Conservation (phyloP, 2,797 vertebrate genomes). For the Chelidonichthys spinosus region DNA sequence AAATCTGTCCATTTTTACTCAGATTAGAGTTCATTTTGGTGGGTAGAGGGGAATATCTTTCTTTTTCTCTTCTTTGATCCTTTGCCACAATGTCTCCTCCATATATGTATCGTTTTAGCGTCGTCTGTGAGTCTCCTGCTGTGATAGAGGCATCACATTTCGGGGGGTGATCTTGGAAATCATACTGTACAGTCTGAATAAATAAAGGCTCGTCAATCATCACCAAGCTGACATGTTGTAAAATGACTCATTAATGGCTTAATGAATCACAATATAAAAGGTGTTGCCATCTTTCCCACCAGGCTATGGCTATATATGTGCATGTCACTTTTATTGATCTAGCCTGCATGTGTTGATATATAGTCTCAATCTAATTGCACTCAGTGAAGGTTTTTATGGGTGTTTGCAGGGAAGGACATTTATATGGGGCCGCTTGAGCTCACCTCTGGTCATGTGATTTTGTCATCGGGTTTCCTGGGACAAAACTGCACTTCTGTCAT, state of each 20-base stretch:
- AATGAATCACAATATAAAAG: conserved; percentile 83
- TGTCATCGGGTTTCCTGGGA: conserved; percentile 52
- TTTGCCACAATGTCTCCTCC: conserved; percentile 20
- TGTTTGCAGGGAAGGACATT: conserved; percentile 73
- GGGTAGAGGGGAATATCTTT: conserved; percentile 34
- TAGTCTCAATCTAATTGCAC: conserved; percentile 80
- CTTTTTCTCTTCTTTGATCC: conserved; percentile 17
- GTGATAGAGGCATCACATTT: conserved; percentile 36
- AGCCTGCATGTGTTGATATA: conserved; percentile 78
- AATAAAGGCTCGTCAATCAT: conserved; percentile 78
- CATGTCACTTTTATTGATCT: conserved; percentile 82
- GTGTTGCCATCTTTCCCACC: conserved; percentile 58
- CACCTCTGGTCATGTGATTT: conserved; percentile 55
- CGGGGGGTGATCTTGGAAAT: conserved; percentile 51
- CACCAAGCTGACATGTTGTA: conserved; percentile 66
- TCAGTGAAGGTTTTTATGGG: conserved; percentile 79
- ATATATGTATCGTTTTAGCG: conserved; percentile 27
- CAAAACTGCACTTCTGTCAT: conserved; percentile 60
- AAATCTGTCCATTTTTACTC: conserved; percentile 69
- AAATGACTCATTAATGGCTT: conserved; percentile 85
- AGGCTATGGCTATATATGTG: conserved; percentile 58
- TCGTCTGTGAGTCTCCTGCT: conserved; percentile 9
- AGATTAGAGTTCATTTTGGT: conserved; percentile 62
- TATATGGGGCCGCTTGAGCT: conserved; percentile 67
- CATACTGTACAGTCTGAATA: conserved; percentile 51